These are phyloP conservation scores for Dipodomys merriami DNA, from an alignment of 2,113 vertebrate species.

Conservation along the genomic window DNA sequence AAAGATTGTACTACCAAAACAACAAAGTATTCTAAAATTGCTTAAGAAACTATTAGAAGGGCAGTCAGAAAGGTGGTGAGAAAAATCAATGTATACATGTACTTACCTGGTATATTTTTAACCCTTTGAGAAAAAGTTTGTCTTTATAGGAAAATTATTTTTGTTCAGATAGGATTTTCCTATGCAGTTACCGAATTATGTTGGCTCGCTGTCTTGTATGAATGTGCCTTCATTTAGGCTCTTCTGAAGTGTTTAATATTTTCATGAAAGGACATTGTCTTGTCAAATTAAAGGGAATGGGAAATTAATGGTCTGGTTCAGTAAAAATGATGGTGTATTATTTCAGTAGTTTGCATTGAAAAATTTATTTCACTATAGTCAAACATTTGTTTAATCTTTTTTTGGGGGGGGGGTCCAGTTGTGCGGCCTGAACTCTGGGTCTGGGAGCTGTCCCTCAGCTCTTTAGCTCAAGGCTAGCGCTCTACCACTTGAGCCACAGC, in stretches of 20 bases:
- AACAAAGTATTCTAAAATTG: constrained; percentile 47
- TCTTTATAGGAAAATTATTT: constrained; percentile 19
- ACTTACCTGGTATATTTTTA: not conserved
- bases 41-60: not conserved
- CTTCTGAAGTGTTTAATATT: constrained; percentile 42
- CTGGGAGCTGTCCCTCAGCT: too few relatives aligned
- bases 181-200: not conserved
- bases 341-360: not conserved
- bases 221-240: constrained; percentile 7
- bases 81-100: not conserved
- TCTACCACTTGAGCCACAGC: too few relatives aligned
- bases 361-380: constrained; percentile 40
- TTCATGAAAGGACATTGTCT: constrained; percentile 58
- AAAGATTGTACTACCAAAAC: constrained; percentile 2
- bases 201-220: not conserved
- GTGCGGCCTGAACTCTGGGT: too few relatives aligned
- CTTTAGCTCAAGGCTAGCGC: too few relatives aligned
- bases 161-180: constrained; percentile 39
- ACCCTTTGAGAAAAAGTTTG: not conserved
- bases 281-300: constrained; percentile 56
- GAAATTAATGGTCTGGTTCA: constrained; percentile 40
- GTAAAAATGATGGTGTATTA: not conserved
- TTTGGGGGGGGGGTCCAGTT: too few relatives aligned
- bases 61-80: not conserved
- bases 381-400: constrained; percentile 42